phyloP scores from a whole-genome alignment of 2,797 vertebrate genomes.

The Molossus molossus region DNA sequence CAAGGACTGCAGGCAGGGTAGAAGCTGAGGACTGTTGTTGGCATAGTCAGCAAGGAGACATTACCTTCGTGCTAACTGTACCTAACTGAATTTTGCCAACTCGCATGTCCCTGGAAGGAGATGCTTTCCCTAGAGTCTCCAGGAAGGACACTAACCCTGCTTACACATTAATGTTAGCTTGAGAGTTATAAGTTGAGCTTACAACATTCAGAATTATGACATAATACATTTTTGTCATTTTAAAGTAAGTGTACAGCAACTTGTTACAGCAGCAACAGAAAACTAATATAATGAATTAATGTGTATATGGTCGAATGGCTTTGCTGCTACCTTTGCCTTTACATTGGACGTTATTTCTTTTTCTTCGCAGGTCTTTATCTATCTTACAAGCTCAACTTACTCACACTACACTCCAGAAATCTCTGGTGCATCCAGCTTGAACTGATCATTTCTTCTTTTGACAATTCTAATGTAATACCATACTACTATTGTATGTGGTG shows the following conservation, averaged over 20 bases:
- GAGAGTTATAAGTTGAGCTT: neutral
- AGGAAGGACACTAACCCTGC: neutral
- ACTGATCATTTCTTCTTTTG: neutral
- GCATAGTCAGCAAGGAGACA: neutral
- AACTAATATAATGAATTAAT: neutral
- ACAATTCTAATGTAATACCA: neutral
- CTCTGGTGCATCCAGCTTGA: neutral
- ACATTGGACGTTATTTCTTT: neutral
- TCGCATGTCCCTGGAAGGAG: neutral
- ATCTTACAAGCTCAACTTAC: neutral
- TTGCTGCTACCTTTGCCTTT: neutral
- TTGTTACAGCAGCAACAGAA: neutral
- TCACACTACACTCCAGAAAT: neutral
- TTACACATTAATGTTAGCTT: neutral
- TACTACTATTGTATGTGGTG: neutral
- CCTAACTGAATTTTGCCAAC: neutral
- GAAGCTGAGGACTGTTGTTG: neutral
- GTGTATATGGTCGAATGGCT: neutral
- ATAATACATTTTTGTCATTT: neutral
- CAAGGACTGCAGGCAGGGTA: neutral
- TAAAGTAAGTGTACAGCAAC: neutral
- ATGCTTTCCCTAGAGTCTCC: neutral
- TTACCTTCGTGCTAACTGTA: neutral
- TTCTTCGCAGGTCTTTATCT: neutral
- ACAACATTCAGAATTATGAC: neutral